Conservation (phyloP, 1,140 invertebrate species). For the Papilio aristodemus region DNA sequence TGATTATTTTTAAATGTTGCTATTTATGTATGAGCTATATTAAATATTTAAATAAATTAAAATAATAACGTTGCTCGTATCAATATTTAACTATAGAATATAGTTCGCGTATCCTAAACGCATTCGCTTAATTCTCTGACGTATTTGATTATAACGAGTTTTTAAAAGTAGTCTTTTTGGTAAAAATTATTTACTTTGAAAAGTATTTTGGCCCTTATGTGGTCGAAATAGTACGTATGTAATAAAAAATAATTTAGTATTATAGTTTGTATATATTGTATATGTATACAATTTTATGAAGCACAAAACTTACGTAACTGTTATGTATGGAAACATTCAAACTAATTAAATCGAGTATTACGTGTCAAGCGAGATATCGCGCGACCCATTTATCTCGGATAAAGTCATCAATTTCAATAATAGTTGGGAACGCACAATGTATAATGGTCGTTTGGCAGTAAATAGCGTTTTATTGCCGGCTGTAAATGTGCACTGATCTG, state of each 20-base stretch:
- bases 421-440: slow-evolving; percentile 67
- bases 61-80: background rate
- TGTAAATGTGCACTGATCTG: slow-evolving; percentile 55
- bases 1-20: slow-evolving; percentile 24
- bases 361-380: slow-evolving; percentile 67
- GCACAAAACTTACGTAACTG: slow-evolving; percentile 40
- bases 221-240: too few species aligned
- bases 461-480: slow-evolving; percentile 47
- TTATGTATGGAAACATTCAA: slow-evolving; percentile 66
- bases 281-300: background rate
- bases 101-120: too few species aligned
- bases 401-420: slow-evolving; percentile 78
- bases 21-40: background rate
- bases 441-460: slow-evolving; percentile 53
- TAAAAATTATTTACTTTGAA: too few species aligned
- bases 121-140: too few species aligned
- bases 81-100: background rate
- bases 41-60: too few species aligned
- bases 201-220: too few species aligned
- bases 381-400: slow-evolving; percentile 72
- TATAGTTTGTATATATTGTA: too few species aligned
- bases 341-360: slow-evolving; percentile 77
- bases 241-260: too few species aligned
- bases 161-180: too few species aligned
- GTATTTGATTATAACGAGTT: too few species aligned